Base-by-base conservation (phyloP, 2,797 vertebrate species). In the Scolopax bukidnonensis region DNA sequence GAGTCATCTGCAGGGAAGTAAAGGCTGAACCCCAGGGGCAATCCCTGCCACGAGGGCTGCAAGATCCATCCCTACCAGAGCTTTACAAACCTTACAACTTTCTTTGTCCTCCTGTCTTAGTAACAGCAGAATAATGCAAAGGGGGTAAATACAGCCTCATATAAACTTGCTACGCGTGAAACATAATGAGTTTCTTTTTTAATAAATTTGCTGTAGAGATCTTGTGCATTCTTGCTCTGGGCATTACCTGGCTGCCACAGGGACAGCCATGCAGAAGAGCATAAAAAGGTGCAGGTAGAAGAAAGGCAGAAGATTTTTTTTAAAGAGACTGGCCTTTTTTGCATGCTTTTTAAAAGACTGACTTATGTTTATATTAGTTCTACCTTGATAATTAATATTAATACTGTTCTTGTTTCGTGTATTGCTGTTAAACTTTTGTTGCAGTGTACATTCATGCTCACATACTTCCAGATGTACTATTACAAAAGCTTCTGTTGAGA, bases 31-130 rank as follows among this genome's bases (percentile, higher is more conserved):
- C 9, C 30, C 38, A 16, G 20, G 19, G 12, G 9, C 6, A 57
- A 16, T 50, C 15, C 43, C 45, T 67, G 9, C 43, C 16, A n/a
- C 0, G 0, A 69, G 17, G 15, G 5, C 9, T 38, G 11, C 5
- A 10, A 21, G 12, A 73, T 53, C 16, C 38, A 20, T 21, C 25
- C 43, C 65, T 27, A 57, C 16, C 12, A 60, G 38, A 75, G 12
- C 8, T 79, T 43, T 59, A 33, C 9, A 16, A 79, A 54, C 2
- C 27, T 65, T 51, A 54, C 4, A 32, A 7, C 10, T 76, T 69
- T 60, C 16, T 56, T 83, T 64, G 19, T 43, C n/a, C 6, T 57
- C 75, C 19, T 65, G 47, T 51, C 68, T 87, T 33, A 63, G 23
- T 13, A 41, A 33, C 7, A 64, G 33, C 28, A 79, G 53, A 75